Evolutionary conservation across 1,140 invertebrate species (phyloP).

Genomic region (Temnothorax nylanderi): DNA sequence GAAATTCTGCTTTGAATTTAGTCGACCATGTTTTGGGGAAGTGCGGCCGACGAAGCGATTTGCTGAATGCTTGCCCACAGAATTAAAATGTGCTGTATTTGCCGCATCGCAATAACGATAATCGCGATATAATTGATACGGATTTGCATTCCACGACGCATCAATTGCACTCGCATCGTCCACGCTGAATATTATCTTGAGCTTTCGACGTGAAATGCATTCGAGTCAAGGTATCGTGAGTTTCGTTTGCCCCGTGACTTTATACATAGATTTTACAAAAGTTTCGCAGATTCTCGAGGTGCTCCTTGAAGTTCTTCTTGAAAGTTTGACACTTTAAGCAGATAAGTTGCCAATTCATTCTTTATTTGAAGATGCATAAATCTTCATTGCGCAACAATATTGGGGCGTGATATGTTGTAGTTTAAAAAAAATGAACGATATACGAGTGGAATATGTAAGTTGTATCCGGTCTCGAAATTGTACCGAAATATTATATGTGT

Average conservation of each 20-base stretch:
- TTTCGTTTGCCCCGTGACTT: background rate
- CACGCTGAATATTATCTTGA: background rate
- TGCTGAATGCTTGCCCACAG: background rate
- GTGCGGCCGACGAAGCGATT: conserved; percentile 32
- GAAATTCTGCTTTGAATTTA: conserved; percentile 55
- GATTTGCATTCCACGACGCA: conserved; percentile 7
- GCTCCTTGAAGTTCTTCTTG: background rate
- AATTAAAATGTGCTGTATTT: conserved; percentile 29
- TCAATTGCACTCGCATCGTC: conserved; percentile 1
- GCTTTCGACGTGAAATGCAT: background rate
- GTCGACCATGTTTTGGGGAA: conserved; percentile 9
- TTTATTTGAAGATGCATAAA: conserved; percentile 25
- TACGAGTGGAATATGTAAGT: background rate
- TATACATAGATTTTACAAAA: conserved; percentile 14
- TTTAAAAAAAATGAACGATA: background rate
- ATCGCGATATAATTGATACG: background rate
- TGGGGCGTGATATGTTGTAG: background rate
- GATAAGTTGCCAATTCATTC: conserved; percentile 21
- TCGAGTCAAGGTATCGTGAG: background rate
- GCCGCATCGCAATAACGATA: background rate
- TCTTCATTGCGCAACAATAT: background rate
- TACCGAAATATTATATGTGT: conserved; percentile 15
- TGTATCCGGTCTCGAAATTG: background rate
- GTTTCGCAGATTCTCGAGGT: background rate
- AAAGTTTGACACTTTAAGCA: conserved; percentile 24